Evolutionary conservation across 2,113 vertebrate genomes (phyloP).

Genomic region (Anoura caudifer): DNA sequence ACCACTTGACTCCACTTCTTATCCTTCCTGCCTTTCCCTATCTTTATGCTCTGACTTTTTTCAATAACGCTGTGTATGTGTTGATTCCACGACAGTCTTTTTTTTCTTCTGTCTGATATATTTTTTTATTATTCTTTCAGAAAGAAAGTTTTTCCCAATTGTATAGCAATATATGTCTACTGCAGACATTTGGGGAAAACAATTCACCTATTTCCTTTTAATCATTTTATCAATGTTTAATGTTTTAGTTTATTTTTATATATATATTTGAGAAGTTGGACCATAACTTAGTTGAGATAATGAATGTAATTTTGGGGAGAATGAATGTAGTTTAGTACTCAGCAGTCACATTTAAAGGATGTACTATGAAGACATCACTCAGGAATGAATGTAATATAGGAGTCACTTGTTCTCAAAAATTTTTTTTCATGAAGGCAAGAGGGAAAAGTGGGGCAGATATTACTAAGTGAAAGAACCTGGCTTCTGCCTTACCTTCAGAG

Average conservation of each 20-base stretch:
- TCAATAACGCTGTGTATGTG: fast-evolving
- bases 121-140: conserved; percentile 6
- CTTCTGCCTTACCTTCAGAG: neutral
- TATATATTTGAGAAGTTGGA: neutral
- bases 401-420: neutral
- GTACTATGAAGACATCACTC: neutral
- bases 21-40: neutral
- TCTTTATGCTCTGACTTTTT: neutral
- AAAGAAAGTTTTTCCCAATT: neutral
- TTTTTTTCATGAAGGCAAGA: neutral
- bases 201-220: neutral
- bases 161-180: neutral
- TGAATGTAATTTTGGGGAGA: neutral
- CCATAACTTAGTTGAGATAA: neutral
- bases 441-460: neutral
- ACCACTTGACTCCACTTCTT: neutral
- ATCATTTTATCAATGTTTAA: neutral
- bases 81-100: neutral
- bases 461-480: neutral
- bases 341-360: neutral
- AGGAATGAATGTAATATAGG: neutral
- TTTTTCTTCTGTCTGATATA: neutral
- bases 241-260: neutral
- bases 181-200: neutral
- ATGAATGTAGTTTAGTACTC: neutral